A percentile compares a stretch with the other conserved stretches of the same genome.
Evolutionary conservation across 1,140 invertebrate genomes (phyloP).

Genomic region (Aphidius ervi): DNA sequence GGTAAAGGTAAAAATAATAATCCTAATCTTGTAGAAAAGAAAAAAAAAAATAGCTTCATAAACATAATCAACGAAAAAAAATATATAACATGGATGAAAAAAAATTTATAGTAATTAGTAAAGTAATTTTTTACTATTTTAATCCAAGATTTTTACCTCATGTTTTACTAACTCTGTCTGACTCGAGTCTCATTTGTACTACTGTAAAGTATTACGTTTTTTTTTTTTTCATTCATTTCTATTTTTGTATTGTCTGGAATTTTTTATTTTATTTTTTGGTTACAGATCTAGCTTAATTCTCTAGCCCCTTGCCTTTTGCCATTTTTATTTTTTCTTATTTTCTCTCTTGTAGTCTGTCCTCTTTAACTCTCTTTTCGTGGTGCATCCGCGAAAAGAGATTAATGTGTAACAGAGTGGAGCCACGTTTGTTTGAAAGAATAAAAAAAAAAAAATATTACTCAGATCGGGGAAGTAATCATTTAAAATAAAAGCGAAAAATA

Average conservation of each 20-base stretch:
- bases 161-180: neutral
- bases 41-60: neutral
- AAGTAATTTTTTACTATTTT: too few relatives aligned
- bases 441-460: conserved; percentile 16
- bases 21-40: neutral
- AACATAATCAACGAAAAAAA: too few relatives aligned
- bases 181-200: too few relatives aligned
- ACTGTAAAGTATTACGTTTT: neutral
- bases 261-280: conserved; percentile 2
- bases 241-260: neutral
- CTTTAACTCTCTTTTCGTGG: neutral
- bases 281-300: neutral
- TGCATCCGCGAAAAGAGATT: conserved; percentile 21
- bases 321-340: neutral
- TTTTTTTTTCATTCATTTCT: conserved; percentile 5
- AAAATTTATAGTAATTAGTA: too few relatives aligned
- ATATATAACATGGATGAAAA: too few relatives aligned
- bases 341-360: neutral
- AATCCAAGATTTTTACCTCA: neutral
- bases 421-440: conserved; percentile 12
- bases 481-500: conserved; percentile 20
- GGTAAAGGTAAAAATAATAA: neutral
- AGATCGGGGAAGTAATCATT: conserved; percentile 22
- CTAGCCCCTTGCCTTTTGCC: conserved; percentile 1
- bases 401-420: conserved; percentile 21